A percentile compares a stretch with the other conserved stretches of the same genome.
Evolutionary conservation across 2,888 invertebrate species (phyloP).

Genomic region (Athripsodes cinereus): DNA sequence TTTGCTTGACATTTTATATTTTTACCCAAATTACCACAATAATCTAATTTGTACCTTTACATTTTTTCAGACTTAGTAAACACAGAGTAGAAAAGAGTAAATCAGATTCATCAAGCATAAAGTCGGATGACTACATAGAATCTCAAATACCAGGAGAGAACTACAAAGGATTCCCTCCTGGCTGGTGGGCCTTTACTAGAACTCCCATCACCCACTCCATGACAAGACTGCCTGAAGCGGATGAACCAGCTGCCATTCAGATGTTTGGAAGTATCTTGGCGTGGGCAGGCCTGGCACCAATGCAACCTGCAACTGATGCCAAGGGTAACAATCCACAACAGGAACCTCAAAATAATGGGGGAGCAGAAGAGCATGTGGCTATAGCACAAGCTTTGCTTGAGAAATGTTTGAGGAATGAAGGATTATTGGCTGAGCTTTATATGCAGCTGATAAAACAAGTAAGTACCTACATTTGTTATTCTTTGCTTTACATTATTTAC

Average conservation of each 20-base stretch:
- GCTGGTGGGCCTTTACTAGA: slow-evolving; percentile 88
- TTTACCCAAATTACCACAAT: too few relatives aligned
- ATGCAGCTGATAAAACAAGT: slow-evolving; percentile 85
- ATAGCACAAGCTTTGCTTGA: slow-evolving; percentile 86
- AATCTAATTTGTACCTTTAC: too few relatives aligned
- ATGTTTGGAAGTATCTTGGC: slow-evolving; percentile 86
- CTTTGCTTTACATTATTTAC: too few relatives aligned
- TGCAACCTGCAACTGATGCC: slow-evolving; percentile 37
- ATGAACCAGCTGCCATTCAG: slow-evolving; percentile 79
- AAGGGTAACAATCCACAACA: slow-evolving; percentile 44
- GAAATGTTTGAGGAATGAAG: slow-evolving; percentile 84
- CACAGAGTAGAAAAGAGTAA: slow-evolving; percentile 74
- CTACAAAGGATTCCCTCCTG: slow-evolving; percentile 80
- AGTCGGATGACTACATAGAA: slow-evolving; percentile 41
- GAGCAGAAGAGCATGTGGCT: slow-evolving; percentile 83
- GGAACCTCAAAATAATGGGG: slow-evolving; percentile 43
- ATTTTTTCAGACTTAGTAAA: slow-evolving; percentile 56
- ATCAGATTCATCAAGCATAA: slow-evolving; percentile 54
- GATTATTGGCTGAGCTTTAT: slow-evolving; percentile 82
- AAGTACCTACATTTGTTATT: not conserved
- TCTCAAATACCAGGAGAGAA: slow-evolving; percentile 64
- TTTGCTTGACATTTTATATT: too few relatives aligned
- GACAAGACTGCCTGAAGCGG: slow-evolving; percentile 76
- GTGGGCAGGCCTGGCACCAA: slow-evolving; percentile 72
- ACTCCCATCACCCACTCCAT: slow-evolving; percentile 75